phyloP scores from a whole-genome alignment of 2,113 vertebrate genomes.

The Campylomormyrus tamandua region DNA sequence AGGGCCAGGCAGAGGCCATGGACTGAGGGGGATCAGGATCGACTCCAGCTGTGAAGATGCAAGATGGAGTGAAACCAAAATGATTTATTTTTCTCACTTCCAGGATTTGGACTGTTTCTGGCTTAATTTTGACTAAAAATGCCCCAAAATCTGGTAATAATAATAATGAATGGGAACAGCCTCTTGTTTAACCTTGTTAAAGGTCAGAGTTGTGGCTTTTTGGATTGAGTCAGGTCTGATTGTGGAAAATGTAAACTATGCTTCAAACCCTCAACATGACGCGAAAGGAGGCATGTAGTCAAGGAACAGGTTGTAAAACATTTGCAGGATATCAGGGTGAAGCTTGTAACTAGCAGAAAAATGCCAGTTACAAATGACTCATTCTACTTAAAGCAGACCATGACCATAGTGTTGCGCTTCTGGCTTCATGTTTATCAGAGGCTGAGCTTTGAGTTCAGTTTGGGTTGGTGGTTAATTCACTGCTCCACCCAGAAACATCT shows the following conservation, averaged over 20 bases:
- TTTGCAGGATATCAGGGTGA: neutral
- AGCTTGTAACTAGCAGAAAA: neutral
- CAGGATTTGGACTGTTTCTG: neutral
- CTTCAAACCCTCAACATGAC: neutral
- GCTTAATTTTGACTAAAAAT: neutral
- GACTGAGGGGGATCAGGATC: slow-evolving; percentile 55
- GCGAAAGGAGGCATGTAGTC: neutral
- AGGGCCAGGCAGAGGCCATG: slow-evolving; percentile 61
- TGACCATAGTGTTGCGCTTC: neutral
- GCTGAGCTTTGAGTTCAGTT: neutral
- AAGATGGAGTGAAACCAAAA: neutral
- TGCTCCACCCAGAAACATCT: slow-evolving; percentile 8
- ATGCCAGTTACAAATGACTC: neutral
- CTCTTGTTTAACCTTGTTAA: neutral
- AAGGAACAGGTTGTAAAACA: neutral
- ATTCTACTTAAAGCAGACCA: neutral
- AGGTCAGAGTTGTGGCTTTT: neutral
- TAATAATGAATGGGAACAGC: too few species aligned
- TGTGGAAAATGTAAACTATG: neutral
- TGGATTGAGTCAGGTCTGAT: neutral
- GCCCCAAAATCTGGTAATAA: neutral
- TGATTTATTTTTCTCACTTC: neutral
- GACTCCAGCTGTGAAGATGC: slow-evolving; percentile 6
- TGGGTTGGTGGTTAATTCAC: neutral
- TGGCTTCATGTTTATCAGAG: neutral